Evolutionary conservation across 2,888 invertebrate species (phyloP), one percentile per base, ranked within the genome.

Genomic region (Hoplodrina ambigua): DNA sequence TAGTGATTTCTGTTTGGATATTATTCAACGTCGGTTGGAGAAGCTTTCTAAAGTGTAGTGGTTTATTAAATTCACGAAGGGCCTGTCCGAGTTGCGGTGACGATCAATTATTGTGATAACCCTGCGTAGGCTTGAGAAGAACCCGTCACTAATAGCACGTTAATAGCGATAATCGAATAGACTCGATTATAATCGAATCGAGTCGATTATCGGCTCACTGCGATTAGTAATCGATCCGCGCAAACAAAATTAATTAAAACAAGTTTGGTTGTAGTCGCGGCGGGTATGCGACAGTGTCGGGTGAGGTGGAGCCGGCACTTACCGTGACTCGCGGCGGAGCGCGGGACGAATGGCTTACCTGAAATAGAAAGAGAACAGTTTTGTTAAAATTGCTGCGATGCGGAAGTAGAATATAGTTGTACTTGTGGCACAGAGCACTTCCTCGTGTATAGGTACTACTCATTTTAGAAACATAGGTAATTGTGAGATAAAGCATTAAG

Each of bases 141-240:
- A 54, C 44, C 80, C 41, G 55, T 44, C 60, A 53, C 65, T 80
- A 80, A 80, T 70, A 64, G 68, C 62, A 65, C 49, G 69, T 52
- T 81, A 69, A 79, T 66, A 75, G 57, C 73, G 56, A 76, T 83
- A 79, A 86, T 83, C 75, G 79, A 83, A 82, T 79, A 73, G 69
- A 77, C 57, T 74, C 71, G 61, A 73, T 69, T 67, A 78, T 78
- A 80, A 64, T 75, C 55, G 69, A 82, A 69, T 67, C 59, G 62
- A 72, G 68, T 78, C 79, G 85, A 83, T 84, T 80, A 80, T 75
- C 74, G 68, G 57, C 59, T 75, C 54, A 66, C 55, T 53, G 69
- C 65, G 71, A 82, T 80, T 84, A 78, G 78, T 68, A 61, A 73
- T 67, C 69, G 74, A 69, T 65, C 60, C 49, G 57, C 46, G 54